These are phyloP conservation scores for Pipa parva DNA, from an alignment of 2,113 vertebrate species.

Conservation along the genomic window DNA sequence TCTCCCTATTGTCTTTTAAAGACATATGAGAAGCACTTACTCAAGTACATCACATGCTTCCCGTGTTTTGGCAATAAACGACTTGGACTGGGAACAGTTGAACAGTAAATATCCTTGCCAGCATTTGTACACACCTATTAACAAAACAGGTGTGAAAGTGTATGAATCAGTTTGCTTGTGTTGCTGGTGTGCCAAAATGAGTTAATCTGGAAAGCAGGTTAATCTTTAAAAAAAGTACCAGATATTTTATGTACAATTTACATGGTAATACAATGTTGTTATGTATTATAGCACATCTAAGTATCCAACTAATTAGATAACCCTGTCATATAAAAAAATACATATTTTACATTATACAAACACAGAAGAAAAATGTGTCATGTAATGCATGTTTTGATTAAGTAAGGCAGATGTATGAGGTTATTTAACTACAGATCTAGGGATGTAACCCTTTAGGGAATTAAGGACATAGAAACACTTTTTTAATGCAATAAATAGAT, in stretches of 20 bases:
- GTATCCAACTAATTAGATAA: background rate
- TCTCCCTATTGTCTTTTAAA: slow-evolving; percentile 4
- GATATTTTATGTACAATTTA: background rate
- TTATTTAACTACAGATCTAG: no score
- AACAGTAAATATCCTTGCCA: slow-evolving; percentile 3
- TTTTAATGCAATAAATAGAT: no score
- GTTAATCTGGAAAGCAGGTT: background rate
- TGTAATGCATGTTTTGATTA: no score
- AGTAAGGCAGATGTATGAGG: no score
- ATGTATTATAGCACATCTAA: background rate
- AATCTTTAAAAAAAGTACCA: background rate
- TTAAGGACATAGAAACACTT: no score
- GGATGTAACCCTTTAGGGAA: no score
- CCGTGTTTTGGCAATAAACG: slow-evolving; percentile 25
- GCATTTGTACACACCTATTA: slow-evolving; percentile 26
- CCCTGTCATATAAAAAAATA: background rate
- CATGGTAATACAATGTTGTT: background rate
- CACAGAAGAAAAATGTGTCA: background rate
- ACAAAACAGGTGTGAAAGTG: slow-evolving; percentile 25
- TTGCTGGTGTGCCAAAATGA: slow-evolving; percentile 7
- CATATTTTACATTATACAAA: background rate
- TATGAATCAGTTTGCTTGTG: background rate
- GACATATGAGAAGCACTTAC: slow-evolving; percentile 13
- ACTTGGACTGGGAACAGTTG: slow-evolving; percentile 2
- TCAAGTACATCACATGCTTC: slow-evolving; percentile 19